A percentile compares a stretch with the other conserved stretches of the same genome.
Evolutionary conservation across 2,797 vertebrate species (phyloP).

Genomic region (Trichosurus vulpecula): DNA sequence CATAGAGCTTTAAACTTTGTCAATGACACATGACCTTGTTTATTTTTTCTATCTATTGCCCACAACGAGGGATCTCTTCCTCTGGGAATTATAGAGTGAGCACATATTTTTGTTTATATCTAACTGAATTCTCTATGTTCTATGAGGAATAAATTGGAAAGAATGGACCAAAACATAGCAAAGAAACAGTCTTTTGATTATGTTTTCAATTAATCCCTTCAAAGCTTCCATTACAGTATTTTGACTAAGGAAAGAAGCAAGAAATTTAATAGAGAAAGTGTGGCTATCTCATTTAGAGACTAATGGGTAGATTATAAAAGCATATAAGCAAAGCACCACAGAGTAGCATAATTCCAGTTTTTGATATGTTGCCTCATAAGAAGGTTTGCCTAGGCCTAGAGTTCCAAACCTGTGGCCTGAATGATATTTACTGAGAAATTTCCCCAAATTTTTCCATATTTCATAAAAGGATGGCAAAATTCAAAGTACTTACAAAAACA

Average conservation of each 20-base stretch:
- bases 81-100: not conserved
- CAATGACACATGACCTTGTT: slow-evolving; percentile 1
- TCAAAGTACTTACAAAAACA: not conserved
- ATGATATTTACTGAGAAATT: not conserved
- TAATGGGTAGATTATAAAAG: slow-evolving; percentile 14
- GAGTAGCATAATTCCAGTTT: not conserved
- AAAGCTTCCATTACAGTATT: slow-evolving; percentile 6
- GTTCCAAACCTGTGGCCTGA: not conserved
- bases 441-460: not conserved
- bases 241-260: not conserved
- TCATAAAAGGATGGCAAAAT: not conserved
- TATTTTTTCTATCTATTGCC: slow-evolving; percentile 8
- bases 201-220: slow-evolving; percentile 30
- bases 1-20: not conserved
- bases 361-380: not conserved
- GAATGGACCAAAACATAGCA: not conserved
- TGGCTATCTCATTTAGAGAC: not conserved
- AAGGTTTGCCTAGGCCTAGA: not conserved
- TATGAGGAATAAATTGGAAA: not conserved
- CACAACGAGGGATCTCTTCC: not conserved
- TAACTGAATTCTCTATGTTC: slow-evolving; percentile 6
- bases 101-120: slow-evolving; percentile 13
- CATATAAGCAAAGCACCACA: not conserved
- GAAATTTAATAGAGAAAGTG: slow-evolving; percentile 1
- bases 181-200: slow-evolving; percentile 24